Conservation (phyloP, 2,888 invertebrate species). For the Resseliella maxima region DNA sequence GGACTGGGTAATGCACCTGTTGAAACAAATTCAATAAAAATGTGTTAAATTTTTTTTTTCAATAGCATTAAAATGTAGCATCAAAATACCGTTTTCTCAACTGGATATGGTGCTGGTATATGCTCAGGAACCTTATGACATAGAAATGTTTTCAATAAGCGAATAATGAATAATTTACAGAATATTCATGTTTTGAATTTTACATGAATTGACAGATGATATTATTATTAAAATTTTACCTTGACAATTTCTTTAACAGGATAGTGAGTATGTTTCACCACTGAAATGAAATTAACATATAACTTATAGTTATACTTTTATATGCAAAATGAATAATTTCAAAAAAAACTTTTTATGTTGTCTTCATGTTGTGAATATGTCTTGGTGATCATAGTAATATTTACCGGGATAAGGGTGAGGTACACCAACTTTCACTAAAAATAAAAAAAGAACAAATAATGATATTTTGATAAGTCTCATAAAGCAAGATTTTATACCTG, state of each 20-base stretch:
- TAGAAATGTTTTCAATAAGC: no score
- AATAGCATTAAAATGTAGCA: no score
- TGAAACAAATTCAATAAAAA: background rate
- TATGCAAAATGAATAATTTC: no score
- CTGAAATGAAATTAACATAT: background rate
- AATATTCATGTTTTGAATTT: no score
- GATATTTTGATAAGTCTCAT: no score
- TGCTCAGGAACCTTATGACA: background rate
- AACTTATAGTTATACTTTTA: background rate
- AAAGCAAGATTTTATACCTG: background rate
- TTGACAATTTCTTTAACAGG: conserved; percentile 14
- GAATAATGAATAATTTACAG: no score
- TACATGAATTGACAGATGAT: no score
- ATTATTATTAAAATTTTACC: no score
- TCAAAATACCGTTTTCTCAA: conserved; percentile 70
- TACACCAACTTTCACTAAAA: background rate
- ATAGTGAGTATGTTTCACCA: background rate
- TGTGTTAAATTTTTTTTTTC: no score
- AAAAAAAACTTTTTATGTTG: no score
- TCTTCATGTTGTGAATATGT: no score
- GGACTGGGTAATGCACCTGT: conserved; percentile 66
- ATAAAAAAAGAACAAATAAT: background rate
- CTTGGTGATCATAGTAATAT: no score
- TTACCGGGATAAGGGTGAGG: conserved; percentile 1
- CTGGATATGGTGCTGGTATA: conserved; percentile 74